phyloP scores from a whole-genome alignment of 2,888 invertebrate genomes.

The Stegophylla sp. region DNA sequence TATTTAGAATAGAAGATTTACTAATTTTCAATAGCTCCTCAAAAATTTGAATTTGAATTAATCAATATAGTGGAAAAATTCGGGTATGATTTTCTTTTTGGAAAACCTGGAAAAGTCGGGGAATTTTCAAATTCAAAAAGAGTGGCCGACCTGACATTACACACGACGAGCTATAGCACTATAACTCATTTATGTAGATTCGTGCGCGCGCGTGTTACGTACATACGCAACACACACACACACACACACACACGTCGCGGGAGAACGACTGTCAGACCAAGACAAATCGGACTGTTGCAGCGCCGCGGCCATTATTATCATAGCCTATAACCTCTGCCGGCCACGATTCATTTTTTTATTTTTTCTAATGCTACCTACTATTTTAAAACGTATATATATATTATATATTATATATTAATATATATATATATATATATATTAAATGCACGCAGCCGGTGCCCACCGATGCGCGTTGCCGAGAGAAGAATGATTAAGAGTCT shows the following conservation, averaged over 20 bases:
- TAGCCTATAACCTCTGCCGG: constrained; percentile 36
- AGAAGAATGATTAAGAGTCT: constrained; percentile 46
- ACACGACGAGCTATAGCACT: constrained; percentile 34
- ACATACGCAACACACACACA: not conserved
- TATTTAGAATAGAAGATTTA: too few species aligned
- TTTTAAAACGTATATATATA: constrained; percentile 16
- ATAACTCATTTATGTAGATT: constrained; percentile 52
- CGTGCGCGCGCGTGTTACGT: constrained; percentile 35
- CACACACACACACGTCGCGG: constrained; percentile 15
- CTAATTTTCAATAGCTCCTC: too few species aligned
- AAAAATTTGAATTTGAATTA: too few species aligned
- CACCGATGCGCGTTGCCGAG: constrained; percentile 1
- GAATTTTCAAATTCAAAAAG: too few species aligned
- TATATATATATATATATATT: too few species aligned
- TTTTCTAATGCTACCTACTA: constrained; percentile 43
- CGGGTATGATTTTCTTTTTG: too few species aligned
- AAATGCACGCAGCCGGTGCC: not conserved
- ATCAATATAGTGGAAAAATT: too few species aligned
- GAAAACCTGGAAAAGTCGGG: constrained; percentile 17
- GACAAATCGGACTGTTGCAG: constrained; percentile 51
- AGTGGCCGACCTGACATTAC: constrained; percentile 16
- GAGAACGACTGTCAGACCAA: constrained; percentile 45
- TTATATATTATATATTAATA: not conserved
- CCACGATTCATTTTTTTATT: constrained; percentile 34
- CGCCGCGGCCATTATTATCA: constrained; percentile 44